Conservation (phyloP, 2,888 invertebrate species). For the Oligia fasciuncula region DNA sequence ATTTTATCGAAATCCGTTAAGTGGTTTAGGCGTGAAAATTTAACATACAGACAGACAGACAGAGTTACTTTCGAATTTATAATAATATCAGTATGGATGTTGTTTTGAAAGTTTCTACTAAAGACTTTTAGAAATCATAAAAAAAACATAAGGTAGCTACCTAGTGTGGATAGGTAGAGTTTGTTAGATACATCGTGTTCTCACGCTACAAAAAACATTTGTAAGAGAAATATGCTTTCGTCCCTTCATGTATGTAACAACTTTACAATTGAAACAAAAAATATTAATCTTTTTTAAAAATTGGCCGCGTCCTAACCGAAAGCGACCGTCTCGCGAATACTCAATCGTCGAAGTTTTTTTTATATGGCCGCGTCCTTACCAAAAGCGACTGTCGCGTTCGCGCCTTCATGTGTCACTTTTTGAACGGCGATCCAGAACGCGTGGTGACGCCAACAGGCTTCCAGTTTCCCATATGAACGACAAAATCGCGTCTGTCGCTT, state of each 20-base stretch:
- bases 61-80: too few relatives aligned
- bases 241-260: neutral
- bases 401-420: neutral
- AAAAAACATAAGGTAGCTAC: too few relatives aligned
- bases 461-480: neutral
- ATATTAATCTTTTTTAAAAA: neutral
- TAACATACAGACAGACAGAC: too few relatives aligned
- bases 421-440: neutral
- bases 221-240: slow-evolving; percentile 28
- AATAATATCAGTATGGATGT: too few relatives aligned
- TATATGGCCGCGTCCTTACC: neutral
- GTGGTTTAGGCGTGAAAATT: too few relatives aligned
- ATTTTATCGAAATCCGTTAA: too few relatives aligned
- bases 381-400: neutral
- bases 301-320: neutral
- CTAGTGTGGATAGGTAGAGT: neutral
- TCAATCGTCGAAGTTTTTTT: too few relatives aligned
- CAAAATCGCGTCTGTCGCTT: neutral
- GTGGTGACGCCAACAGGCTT: neutral
- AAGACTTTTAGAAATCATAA: too few relatives aligned
- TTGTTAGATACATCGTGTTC: slow-evolving; percentile 3
- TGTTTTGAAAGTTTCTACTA: neutral
- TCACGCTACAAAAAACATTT: slow-evolving; percentile 23
- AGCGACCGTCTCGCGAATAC: too few relatives aligned
- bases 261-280: neutral